Evolutionary conservation across 2,888 invertebrate species (phyloP).

Genomic region (Drosophila aldrichi): DNA sequence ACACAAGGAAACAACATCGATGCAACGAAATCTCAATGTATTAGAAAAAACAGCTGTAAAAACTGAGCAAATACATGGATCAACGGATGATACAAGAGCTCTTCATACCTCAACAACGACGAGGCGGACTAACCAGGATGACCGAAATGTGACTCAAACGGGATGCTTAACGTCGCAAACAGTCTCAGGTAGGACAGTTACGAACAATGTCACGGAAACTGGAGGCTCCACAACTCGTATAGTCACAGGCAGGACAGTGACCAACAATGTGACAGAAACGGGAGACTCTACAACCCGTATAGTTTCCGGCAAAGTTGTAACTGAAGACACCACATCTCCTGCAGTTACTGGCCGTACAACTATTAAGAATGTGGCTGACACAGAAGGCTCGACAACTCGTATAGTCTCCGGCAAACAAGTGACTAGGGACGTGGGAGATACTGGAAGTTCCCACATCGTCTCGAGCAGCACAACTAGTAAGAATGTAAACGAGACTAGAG

Average conservation of each 20-base stretch:
- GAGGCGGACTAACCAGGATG: slow-evolving; percentile 31
- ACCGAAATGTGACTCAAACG: slow-evolving; percentile 10
- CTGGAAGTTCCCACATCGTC: slow-evolving; percentile 1
- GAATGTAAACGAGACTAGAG: slow-evolving; percentile 1
- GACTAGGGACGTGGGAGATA: slow-evolving; percentile 1
- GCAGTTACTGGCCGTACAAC: background rate
- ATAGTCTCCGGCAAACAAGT: slow-evolving; percentile 5
- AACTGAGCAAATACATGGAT: slow-evolving; percentile 42
- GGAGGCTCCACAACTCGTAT: background rate
- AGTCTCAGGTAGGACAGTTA: slow-evolving; percentile 25
- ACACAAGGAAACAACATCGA: slow-evolving; percentile 73
- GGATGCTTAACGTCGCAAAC: slow-evolving; percentile 21
- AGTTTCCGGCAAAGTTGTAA: slow-evolving; percentile 22
- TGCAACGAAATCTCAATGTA: slow-evolving; percentile 69
- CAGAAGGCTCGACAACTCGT: slow-evolving; percentile 2
- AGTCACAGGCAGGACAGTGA: slow-evolving; percentile 22
- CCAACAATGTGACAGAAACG: slow-evolving; percentile 26
- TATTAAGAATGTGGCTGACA: background rate
- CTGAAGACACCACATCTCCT: slow-evolving; percentile 32
- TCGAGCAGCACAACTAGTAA: slow-evolving; percentile 1
- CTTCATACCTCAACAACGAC: slow-evolving; percentile 37
- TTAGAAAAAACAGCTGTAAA: slow-evolving; percentile 45
- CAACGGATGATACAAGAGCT: slow-evolving; percentile 45
- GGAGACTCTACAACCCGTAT: slow-evolving; percentile 32
- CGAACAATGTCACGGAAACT: slow-evolving; percentile 26